A percentile compares a stretch with the other conserved stretches of the same genome.
These are phyloP conservation scores for Tragulus kanchil DNA, from an alignment of 2,113 vertebrate genomes.

Conservation along the genomic window DNA sequence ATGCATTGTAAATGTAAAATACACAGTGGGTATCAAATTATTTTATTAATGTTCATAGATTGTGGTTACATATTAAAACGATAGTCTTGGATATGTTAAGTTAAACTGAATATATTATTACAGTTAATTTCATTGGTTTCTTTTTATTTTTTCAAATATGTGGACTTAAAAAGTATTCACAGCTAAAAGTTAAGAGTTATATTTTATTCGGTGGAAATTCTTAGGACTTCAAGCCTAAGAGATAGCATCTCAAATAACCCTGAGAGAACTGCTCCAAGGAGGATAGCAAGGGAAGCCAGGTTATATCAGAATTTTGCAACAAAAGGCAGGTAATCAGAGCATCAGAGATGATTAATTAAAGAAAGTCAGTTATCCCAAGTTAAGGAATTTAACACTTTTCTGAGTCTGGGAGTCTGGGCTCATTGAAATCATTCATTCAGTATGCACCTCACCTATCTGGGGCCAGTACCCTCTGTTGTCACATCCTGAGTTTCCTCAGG, in stretches of 20 bases:
- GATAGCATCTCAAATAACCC: neutral
- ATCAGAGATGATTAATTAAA: neutral
- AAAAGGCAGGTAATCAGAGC: neutral
- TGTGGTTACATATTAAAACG: neutral
- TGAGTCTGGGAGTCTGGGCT: neutral
- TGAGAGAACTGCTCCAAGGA: neutral
- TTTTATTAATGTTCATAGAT: neutral
- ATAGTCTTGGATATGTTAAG: neutral
- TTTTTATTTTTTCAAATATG: neutral
- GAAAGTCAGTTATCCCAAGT: neutral
- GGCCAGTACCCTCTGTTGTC: neutral
- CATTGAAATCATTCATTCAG: neutral
- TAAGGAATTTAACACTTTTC: neutral
- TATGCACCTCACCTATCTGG: neutral
- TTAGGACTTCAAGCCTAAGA: neutral
- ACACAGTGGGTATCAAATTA: neutral
- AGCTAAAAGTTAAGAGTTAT: neutral
- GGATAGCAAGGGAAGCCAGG: neutral
- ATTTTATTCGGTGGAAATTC: neutral
- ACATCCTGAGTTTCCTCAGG: neutral
- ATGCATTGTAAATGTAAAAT: neutral
- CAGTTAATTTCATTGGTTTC: neutral
- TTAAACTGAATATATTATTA: slow-evolving; percentile 9
- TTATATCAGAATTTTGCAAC: neutral
- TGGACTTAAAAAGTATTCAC: neutral